Evolutionary conservation across 2,113 vertebrate species (phyloP).

Genomic region (Mandrillus leucophaeus): DNA sequence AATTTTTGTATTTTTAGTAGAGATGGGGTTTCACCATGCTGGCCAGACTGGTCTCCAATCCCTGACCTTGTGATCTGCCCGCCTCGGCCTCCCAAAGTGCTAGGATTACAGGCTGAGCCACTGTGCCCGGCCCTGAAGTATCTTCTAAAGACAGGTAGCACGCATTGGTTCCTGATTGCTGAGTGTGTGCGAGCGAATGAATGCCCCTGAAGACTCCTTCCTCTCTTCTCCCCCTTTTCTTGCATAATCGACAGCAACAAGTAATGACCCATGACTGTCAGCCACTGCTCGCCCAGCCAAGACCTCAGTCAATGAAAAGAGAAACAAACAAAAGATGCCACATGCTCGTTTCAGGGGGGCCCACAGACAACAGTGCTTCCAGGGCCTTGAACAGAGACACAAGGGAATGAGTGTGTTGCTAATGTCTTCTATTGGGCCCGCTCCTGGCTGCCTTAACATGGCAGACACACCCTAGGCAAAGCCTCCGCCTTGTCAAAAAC

Average conservation of each 20-base stretch:
- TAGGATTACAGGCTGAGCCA: no score
- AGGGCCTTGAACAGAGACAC: background rate
- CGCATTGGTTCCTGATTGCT: accelerated
- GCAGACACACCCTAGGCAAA: background rate
- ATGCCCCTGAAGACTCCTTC: background rate
- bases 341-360: background rate
- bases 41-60: no score
- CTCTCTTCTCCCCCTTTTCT: background rate
- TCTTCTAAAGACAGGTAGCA: background rate
- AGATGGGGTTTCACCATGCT: no score
- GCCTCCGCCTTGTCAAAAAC: background rate
- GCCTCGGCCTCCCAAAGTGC: no score
- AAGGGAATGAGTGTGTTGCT: background rate
- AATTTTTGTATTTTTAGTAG: no score
- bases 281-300: background rate
- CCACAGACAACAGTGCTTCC: background rate
- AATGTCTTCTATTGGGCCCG: accelerated
- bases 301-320: background rate
- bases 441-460: background rate
- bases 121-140: no score
- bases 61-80: no score
- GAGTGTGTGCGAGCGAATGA: no score
- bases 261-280: accelerated
- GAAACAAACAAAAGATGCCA: accelerated
- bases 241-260: background rate